Evolutionary conservation across 2,797 vertebrate genomes (phyloP).

Genomic region (Crenuchus spilurus): DNA sequence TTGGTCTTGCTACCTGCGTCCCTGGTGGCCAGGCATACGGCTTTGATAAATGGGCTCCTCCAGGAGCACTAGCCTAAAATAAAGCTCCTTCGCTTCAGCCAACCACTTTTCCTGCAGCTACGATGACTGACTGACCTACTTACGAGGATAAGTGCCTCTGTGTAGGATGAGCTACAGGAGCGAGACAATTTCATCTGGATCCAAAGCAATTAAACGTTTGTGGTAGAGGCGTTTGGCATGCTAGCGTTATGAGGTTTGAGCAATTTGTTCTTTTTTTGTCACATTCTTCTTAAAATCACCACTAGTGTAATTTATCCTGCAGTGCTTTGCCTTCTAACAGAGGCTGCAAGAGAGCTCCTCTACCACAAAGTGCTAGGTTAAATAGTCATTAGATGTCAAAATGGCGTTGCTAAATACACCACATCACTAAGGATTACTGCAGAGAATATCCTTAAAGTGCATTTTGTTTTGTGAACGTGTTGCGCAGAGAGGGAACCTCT

Average conservation of each 20-base stretch:
- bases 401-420: not conserved
- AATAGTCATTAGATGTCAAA: not conserved
- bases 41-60: conserved; percentile 71
- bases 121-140: conserved; percentile 75
- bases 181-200: conserved; percentile 70
- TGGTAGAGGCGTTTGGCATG: conserved; percentile 8
- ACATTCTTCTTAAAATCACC: not conserved
- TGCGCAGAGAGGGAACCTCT: conserved; percentile 70
- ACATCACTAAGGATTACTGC: not conserved
- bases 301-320: not conserved
- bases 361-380: not conserved
- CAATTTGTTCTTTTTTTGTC: no score
- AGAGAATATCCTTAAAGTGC: conserved; percentile 6
- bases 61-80: conserved; percentile 68
- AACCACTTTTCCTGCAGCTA: conserved; percentile 62
- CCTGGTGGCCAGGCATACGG: conserved; percentile 30
- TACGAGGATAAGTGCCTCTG: conserved; percentile 64
- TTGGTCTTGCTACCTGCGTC: conserved; percentile 31
- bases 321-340: not conserved
- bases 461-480: conserved; percentile 49
- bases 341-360: not conserved
- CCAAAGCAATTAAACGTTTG: conserved; percentile 61
- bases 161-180: conserved; percentile 58
- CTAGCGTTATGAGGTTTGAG: conserved; percentile 9
- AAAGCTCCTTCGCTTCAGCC: conserved; percentile 69